A percentile compares a stretch with the other conserved stretches of the same genome.
Evolutionary conservation across 1,140 invertebrate species (phyloP).

Genomic region (Orchestia grillus): DNA sequence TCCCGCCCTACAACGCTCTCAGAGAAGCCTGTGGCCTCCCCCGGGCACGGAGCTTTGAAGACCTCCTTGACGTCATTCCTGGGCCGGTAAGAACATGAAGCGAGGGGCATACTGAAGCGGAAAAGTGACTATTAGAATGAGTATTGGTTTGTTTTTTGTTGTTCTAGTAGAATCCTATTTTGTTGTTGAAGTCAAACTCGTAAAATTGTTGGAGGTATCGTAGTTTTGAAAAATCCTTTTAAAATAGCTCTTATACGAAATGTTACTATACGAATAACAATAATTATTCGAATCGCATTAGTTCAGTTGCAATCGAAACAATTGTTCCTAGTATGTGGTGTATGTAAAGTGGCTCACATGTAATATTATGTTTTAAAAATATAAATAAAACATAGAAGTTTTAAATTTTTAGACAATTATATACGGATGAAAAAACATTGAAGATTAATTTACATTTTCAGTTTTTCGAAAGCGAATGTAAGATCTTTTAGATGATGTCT

Average conservation of each 20-base stretch:
- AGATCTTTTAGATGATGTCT: too few species aligned
- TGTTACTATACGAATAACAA: too few species aligned
- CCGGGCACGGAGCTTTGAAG: slow-evolving; percentile 60
- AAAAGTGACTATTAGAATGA: not conserved
- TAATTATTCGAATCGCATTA: too few species aligned
- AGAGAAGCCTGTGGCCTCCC: slow-evolving; percentile 65
- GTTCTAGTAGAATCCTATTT: not conserved
- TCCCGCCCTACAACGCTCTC: slow-evolving; percentile 78
- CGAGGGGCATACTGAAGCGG: not conserved
- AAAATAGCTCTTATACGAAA: not conserved
- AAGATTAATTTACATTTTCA: too few species aligned
- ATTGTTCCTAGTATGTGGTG: too few species aligned
- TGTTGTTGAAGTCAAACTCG: not conserved
- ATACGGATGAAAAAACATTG: too few species aligned
- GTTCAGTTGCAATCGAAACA: too few species aligned
- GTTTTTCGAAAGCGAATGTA: too few species aligned
- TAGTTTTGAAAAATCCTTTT: not conserved
- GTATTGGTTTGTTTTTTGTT: not conserved
- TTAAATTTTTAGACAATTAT: too few species aligned
- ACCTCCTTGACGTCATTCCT: slow-evolving; percentile 59
- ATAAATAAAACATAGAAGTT: too few species aligned
- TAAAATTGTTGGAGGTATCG: not conserved
- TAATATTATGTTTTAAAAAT: too few species aligned
- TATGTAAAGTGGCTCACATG: too few species aligned
- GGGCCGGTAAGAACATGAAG: slow-evolving; percentile 21